A percentile compares a stretch with the other conserved stretches of the same genome.
These are phyloP conservation scores for Macroglossus sobrinus DNA, from an alignment of 2,113 vertebrate genomes.

Conservation along the genomic window DNA sequence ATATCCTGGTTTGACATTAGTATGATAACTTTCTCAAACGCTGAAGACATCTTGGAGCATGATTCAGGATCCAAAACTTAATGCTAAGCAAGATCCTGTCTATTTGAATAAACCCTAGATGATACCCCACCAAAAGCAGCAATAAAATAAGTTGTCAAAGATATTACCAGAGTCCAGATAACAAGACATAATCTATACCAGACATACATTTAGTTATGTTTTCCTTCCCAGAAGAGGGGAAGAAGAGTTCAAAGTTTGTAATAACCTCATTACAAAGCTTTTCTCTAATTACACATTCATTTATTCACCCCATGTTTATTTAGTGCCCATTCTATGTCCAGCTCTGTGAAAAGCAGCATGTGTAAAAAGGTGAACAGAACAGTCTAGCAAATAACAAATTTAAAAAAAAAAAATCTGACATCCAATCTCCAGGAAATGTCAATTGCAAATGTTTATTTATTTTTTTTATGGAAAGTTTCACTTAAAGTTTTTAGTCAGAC, in stretches of 20 bases:
- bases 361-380: not conserved
- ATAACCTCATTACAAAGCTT: not conserved
- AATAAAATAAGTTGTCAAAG: not conserved
- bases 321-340: not conserved
- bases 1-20: not conserved
- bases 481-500: conserved; percentile 54
- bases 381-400: not conserved
- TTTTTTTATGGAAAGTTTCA: conserved; percentile 2
- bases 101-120: not conserved
- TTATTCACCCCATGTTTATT: not conserved
- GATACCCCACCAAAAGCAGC: not conserved
- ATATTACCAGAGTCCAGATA: not conserved
- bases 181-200: not conserved
- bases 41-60: not conserved
- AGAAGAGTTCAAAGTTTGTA: not conserved
- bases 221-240: not conserved
- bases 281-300: conserved; percentile 5
- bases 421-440: conserved; percentile 54
- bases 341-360: not conserved
- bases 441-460: not conserved
- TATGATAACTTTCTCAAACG: not conserved
- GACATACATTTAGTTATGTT: not conserved
- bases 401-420: not conserved
- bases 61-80: not conserved
- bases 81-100: not conserved